A percentile compares a stretch with the other conserved stretches of the same genome.
phyloP scores from a whole-genome alignment of 2,888 invertebrate genomes.

The Gymnocheta viridis region DNA sequence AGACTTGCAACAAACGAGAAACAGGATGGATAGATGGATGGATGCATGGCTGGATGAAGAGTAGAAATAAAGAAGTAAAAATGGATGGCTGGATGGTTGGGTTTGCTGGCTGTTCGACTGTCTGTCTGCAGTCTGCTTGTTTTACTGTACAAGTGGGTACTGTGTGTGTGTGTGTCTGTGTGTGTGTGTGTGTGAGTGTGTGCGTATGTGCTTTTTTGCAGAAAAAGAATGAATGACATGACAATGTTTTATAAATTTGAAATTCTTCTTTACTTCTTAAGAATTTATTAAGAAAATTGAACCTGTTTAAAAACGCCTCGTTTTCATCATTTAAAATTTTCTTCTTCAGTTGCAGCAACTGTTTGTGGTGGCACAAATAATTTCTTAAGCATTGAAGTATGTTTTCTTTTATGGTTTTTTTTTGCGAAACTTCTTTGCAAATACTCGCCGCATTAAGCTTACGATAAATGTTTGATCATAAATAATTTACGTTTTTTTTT shows the following conservation, averaged over 20 bases:
- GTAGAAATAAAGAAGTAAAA: not conserved
- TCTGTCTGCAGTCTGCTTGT: slow-evolving; percentile 22
- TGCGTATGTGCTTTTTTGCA: not conserved
- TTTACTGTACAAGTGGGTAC: not conserved
- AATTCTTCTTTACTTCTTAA: slow-evolving; percentile 47
- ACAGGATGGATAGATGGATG: slow-evolving; percentile 3
- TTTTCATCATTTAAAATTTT: slow-evolving; percentile 19
- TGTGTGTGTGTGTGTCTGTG: not conserved
- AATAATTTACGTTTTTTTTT: slow-evolving; percentile 38
- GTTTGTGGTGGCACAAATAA: slow-evolving; percentile 53
- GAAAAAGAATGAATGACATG: slow-evolving; percentile 49
- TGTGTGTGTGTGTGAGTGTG: not conserved
- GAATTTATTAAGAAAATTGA: slow-evolving; percentile 60
- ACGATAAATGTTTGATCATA: slow-evolving; percentile 23
- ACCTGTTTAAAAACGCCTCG: slow-evolving; percentile 46
- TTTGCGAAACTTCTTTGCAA: not conserved
- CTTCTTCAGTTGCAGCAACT: slow-evolving; percentile 1
- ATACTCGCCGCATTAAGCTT: slow-evolving; percentile 24
- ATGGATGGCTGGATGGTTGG: slow-evolving; percentile 10
- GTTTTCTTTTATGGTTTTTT: not conserved
- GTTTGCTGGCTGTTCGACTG: not conserved
- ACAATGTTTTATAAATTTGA: slow-evolving; percentile 50
- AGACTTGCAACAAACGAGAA: slow-evolving; percentile 5
- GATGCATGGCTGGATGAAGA: slow-evolving; percentile 10
- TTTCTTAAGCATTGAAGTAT: slow-evolving; percentile 42